These are phyloP conservation scores for Corella eumyota DNA, from an alignment of 23 tunicate genomes.

Conservation along the genomic window DNA sequence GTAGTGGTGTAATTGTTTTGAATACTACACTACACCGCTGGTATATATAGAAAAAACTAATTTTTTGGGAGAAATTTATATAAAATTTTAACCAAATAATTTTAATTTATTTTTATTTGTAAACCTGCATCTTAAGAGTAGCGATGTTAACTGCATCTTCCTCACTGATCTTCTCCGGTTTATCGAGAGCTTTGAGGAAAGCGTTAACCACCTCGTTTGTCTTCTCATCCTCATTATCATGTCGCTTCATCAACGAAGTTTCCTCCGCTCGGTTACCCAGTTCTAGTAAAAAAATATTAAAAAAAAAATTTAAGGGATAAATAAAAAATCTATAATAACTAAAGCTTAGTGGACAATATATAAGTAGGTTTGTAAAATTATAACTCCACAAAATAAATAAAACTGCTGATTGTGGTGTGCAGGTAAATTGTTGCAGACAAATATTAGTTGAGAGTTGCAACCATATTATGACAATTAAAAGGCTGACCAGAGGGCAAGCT, in stretches of 20 bases:
- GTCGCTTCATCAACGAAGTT: conserved; percentile 35
- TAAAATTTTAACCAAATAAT: too few species aligned
- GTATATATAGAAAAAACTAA: too few species aligned
- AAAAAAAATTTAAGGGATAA: neutral
- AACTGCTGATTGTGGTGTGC: too few species aligned
- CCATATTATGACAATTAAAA: too few species aligned
- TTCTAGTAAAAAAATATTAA: conserved; percentile 13
- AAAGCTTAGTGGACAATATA: too few species aligned
- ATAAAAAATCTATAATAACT: neutral
- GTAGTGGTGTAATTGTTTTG: too few species aligned
- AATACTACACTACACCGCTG: too few species aligned
- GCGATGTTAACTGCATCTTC: conserved; percentile 83
- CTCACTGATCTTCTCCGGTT: conserved; percentile 65
- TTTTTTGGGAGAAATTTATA: too few species aligned
- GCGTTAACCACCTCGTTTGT: conserved; percentile 53
- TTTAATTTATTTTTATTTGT: too few species aligned
- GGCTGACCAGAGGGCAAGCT: too few species aligned
- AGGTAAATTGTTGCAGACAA: too few species aligned
- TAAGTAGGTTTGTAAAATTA: neutral
- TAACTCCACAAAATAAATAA: neutral
- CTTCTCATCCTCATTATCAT: conserved; percentile 32
- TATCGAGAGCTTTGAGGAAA: conserved; percentile 65
- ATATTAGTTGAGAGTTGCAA: too few species aligned
- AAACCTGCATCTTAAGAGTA: conserved; percentile 57
- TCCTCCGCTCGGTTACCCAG: conserved; percentile 44